Percentiles rank a stretch among this genome's conserved stretches.
Evolutionary conservation across 2,888 invertebrate genomes (phyloP).

Genomic region (Lasioglossum pauxillum): DNA sequence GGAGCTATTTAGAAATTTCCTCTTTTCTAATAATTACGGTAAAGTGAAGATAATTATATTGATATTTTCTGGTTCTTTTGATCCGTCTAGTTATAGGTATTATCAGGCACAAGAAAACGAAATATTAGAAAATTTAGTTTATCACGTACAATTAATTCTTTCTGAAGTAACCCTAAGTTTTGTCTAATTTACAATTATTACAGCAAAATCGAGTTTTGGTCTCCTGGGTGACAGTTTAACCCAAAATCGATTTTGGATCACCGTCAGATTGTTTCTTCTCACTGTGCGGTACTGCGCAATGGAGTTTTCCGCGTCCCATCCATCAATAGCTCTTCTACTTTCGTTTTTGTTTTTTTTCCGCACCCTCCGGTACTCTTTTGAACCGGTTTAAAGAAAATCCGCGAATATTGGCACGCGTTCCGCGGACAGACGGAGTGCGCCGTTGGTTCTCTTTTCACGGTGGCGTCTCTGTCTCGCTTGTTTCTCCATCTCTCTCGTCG

Average conservation of each 20-base stretch:
- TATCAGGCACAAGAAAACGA: too few relatives aligned
- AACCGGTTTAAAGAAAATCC: conserved; percentile 64
- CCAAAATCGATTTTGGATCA: background rate
- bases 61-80: background rate
- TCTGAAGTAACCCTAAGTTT: background rate
- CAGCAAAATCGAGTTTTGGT: background rate
- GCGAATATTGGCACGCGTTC: conserved; percentile 58
- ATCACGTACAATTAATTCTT: background rate
- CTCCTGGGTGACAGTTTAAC: too few relatives aligned
- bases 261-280: background rate
- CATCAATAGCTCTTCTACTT: conserved; percentile 19
- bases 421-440: conserved; percentile 25
- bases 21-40: background rate
- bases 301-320: conserved; percentile 4
- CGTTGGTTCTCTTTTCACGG: conserved; percentile 16
- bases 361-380: conserved; percentile 42
- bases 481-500: background rate
- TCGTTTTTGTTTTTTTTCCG: conserved; percentile 26
- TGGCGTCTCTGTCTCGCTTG: conserved; percentile 27
- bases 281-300: background rate
- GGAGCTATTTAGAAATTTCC: background rate
- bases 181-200: background rate
- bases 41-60: background rate
- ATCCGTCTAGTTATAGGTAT: too few relatives aligned
- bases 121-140: background rate